These are phyloP conservation scores for Mastomys natalensis DNA, from an alignment of 2,113 vertebrate species.

Conservation along the genomic window DNA sequence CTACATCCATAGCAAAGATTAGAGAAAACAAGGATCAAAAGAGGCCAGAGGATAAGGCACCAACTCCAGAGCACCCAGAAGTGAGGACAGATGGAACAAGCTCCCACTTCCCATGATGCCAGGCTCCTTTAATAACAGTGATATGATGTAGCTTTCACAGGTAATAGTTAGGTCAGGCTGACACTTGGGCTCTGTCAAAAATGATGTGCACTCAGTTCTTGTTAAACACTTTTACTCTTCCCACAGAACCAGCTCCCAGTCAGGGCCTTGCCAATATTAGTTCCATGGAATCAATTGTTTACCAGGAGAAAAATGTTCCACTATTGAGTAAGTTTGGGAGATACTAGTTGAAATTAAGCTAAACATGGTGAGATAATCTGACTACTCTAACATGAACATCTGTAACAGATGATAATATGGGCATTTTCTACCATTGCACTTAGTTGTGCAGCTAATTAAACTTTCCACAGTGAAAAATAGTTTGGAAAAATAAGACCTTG, in stretches of 20 bases:
- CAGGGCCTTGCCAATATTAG: not conserved
- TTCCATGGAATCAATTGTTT: not conserved
- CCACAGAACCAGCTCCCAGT: not conserved
- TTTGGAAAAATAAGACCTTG: not conserved
- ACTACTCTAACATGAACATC: not conserved
- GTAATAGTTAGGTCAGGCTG: slow-evolving; percentile 11
- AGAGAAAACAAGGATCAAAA: not conserved
- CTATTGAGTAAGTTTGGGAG: not conserved
- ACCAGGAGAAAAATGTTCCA: not conserved
- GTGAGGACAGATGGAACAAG: not conserved
- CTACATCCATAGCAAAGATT: not conserved
- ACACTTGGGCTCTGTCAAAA: not conserved
- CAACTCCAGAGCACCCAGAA: not conserved
- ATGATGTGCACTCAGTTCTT: not conserved
- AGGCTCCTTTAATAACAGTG: not conserved
- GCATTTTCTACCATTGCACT: slow-evolving; percentile 30
- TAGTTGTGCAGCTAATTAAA: not conserved
- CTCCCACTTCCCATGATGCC: not conserved
- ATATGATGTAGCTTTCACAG: slow-evolving; percentile 1
- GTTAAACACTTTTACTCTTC: not conserved
- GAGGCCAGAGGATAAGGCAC: not conserved
- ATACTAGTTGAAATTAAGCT: not conserved
- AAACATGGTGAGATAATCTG: not conserved
- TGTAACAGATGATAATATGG: not conserved
- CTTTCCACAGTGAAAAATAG: not conserved